Evolutionary conservation across 64 coral and sea anemone genomes (phyloP), one percentile per base, ranked within the genome.

Genomic region (Pachyseris speciosa): DNA sequence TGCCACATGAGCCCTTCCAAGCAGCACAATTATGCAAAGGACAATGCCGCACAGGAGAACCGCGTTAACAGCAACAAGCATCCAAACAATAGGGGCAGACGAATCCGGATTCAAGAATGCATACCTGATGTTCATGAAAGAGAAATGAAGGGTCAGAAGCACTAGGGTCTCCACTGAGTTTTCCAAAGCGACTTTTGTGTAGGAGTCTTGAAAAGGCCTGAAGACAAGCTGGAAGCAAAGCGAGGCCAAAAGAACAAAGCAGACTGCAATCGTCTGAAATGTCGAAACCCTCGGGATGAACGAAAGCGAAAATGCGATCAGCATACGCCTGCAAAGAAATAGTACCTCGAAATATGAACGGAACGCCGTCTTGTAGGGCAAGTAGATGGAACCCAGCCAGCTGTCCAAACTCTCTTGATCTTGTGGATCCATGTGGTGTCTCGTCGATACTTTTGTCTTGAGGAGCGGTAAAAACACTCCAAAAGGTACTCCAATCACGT

Each of bases 341-440:
- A 86, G 25, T 7, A 86, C 43, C 49, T 92, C 90, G 50, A 64
- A 92, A 38, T 86, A 92, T 17, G 81, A 92, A 20, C 90, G 37
- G 40, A 74, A 77, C 9, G 44, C n/a, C 47, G 45, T n/a, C 58
- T 92, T 92, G 67, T 92, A 92, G 38, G 90, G 90, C 4, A 92
- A 67, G 75, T 76, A 92, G 32, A 92, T 86, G 31, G 90, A 85
- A 9, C 90, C 90, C 17, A 92, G 72, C 83, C 81, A 85, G 28
- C 36, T 76, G 60, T 92, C 90, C 26, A 92, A 27, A 41, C 55
- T 50, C 33, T 85, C 69, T 85, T 92, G 81, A 7, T 75, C 28
- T 24, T 69, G 30, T 37, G 7, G 29, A 26, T 40, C 40, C 15
- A 86, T 19, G 31, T 47, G 4, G 33, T 44, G 39, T 64, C 43